phyloP scores from a whole-genome alignment of 2,888 invertebrate genomes.

The Xylophagus ater region DNA sequence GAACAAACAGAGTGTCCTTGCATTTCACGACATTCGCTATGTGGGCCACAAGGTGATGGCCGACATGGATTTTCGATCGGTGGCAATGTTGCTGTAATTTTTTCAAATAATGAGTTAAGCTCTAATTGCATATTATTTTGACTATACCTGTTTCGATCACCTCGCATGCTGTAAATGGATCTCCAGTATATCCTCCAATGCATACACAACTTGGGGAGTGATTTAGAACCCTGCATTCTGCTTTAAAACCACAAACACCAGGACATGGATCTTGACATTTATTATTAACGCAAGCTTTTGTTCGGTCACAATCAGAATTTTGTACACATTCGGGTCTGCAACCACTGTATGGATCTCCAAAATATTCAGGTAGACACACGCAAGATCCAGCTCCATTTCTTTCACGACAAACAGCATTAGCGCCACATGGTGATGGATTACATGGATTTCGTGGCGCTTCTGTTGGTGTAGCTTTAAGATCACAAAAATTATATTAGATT shows the following conservation, averaged over 20 bases:
- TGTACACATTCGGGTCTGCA: slow-evolving; percentile 74
- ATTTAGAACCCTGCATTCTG: slow-evolving; percentile 62
- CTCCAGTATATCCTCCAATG: slow-evolving; percentile 58
- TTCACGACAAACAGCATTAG: slow-evolving; percentile 67
- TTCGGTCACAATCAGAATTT: slow-evolving; percentile 61
- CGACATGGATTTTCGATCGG: slow-evolving; percentile 43
- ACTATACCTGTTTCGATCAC: slow-evolving; percentile 26
- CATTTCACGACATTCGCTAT: slow-evolving; percentile 51
- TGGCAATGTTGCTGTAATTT: slow-evolving; percentile 19
- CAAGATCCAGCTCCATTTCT: slow-evolving; percentile 65
- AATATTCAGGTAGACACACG: slow-evolving; percentile 59
- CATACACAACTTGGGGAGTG: slow-evolving; percentile 70
- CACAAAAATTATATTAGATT: slow-evolving; percentile 1
- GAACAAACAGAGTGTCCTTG: slow-evolving; percentile 53
- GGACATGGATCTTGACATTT: slow-evolving; percentile 70
- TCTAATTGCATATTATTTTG: neutral
- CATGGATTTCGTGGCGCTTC: slow-evolving; percentile 59
- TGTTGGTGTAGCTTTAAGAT: slow-evolving; percentile 29
- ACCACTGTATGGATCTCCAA: slow-evolving; percentile 66
- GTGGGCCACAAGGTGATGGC: slow-evolving; percentile 56
- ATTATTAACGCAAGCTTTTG: slow-evolving; percentile 63
- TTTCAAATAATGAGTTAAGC: neutral
- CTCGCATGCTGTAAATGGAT: slow-evolving; percentile 55
- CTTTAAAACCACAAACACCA: slow-evolving; percentile 65
- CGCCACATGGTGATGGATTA: slow-evolving; percentile 67